Evolutionary conservation across 2,797 vertebrate species (phyloP), one percentile per base, ranked within the genome.

Genomic region (Pseudochirops cupreus): DNA sequence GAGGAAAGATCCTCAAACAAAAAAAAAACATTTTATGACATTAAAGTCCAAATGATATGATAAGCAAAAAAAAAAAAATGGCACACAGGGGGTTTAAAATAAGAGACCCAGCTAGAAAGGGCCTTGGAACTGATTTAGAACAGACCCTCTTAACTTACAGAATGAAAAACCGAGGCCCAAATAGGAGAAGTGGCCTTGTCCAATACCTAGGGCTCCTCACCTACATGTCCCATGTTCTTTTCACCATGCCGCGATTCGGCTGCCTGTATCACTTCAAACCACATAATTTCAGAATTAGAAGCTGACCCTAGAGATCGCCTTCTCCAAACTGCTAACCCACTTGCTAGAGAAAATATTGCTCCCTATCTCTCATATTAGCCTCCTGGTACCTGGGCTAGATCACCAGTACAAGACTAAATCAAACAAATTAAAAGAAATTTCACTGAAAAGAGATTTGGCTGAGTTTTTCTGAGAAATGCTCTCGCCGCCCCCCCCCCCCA

Each of bases 11-110:
- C 29, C 62, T 58, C 50, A 33, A 62, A 14, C 56, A 39, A 67
- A 95, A 87, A 87, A 55, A 46, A 39, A 91, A 62, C 28, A 33
- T 31, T 91, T 91, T 96, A 59, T 89, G 28, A 55, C 31, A 97
- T 52, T 18, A 46, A 97, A 95, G 55, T 54, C 92, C 92, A 39
- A 31, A 87, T 58, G 95, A 93, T 90, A 12, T 21, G 12, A 52
- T 26, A 56, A 10, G 53, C 33, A 10, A 91, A 91, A 95, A 26
- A 53, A 53, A 93, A 95, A 9, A 59, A 92, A 3, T 67, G 31
- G 59, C 1, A 16, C 18, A 21, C n/a, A 6, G 18, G n/a, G n/a
- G n/a, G 24, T 82, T 46, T 21, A 46, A 82, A 39, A 82, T 46
- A 21, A 53, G 39, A 82, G 39, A 67, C 14, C 14, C 62, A 67